Base-by-base conservation (phyloP, 2,797 vertebrate species). In the Myotis myotis region DNA sequence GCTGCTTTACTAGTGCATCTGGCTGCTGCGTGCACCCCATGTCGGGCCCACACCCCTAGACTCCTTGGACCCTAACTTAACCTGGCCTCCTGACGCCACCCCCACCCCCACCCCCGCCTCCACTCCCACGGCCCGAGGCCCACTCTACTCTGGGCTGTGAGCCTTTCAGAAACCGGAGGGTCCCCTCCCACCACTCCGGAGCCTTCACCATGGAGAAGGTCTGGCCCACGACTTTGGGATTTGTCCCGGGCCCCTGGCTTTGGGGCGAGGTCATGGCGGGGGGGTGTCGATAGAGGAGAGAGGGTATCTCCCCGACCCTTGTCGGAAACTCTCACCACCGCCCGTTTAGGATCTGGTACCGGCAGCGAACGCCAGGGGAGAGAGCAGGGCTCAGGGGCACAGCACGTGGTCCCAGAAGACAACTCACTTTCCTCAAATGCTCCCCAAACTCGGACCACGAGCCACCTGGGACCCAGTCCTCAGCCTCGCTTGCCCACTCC, bases 401-500 rank as follows among this genome's bases (percentile, higher is more conserved):
- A 7, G 11, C 25, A 0, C 3, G 1, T 0, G 2, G 30, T 44
- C 60, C 41, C 28, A 30, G 68, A 25, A 72, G 64, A 51, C 4
- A 23, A 60, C 12, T 20, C 3, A 3, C 1, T 5, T 1, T 38
- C 47, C 82, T 85, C 38, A 49, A 7, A 41, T 44, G 49, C 68
- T 79, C 55, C 72, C 15, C 47, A 41, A 44, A 64, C 12, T 38
- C 85, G 15, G 0, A 25, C 66, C 22, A 19, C 22, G 47, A 51
- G 11, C 19, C n/a, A 51, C 55, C 75, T 62, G 51, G 41, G 22
- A 28, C 44, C 19, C 28, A 11, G 16, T 10, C 80, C 55, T 47
- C 36, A 20, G n/a, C 33, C 51, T 38, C 33, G 1, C 70, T 41
- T 8, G 2, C 2, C n/a, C 2, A 1, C 4, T 0, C 1, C n/a